phyloP scores from a whole-genome alignment of 2,888 invertebrate species.

The Volucella zonaria region DNA sequence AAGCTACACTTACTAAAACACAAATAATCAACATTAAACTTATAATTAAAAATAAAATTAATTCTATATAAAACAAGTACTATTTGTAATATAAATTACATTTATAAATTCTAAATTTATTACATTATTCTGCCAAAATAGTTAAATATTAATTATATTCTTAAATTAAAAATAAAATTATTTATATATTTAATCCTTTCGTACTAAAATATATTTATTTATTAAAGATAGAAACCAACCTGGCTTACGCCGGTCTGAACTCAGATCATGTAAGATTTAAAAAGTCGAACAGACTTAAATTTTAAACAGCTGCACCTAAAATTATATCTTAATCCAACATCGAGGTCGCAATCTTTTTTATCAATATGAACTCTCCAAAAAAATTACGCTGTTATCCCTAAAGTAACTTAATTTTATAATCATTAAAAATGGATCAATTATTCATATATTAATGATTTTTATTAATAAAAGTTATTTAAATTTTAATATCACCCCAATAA shows the following conservation, averaged over 20 bases:
- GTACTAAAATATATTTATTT: constrained; percentile 86
- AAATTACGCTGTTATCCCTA: no score
- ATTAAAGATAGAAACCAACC: constrained; percentile 88
- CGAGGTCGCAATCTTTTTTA: no score
- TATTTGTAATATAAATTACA: constrained; percentile 85
- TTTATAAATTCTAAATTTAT: constrained; percentile 88
- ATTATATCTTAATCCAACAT: constrained; percentile 80
- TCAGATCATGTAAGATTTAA: constrained; percentile 94
- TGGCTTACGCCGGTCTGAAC: constrained; percentile 93
- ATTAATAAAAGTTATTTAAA: no score
- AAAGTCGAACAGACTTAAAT: constrained; percentile 90
- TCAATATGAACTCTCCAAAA: no score
- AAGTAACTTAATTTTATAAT: constrained; percentile 89
- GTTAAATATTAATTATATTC: constrained; percentile 79
- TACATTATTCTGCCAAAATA: constrained; percentile 88
- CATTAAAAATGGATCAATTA: constrained; percentile 79
- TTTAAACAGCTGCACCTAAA: constrained; percentile 86
- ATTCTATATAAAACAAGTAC: constrained; percentile 84
- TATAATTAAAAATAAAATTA: constrained; percentile 82
- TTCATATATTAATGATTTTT: no score
- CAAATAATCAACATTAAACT: constrained; percentile 85
- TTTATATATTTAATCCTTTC: constrained; percentile 88
- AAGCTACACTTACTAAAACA: constrained; percentile 87
- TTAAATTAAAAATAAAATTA: constrained; percentile 81
- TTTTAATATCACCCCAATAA: no score